Evolutionary conservation across 2,797 vertebrate genomes (phyloP), one percentile per base, ranked within the genome.

Genomic region (Aratinga solstitialis): DNA sequence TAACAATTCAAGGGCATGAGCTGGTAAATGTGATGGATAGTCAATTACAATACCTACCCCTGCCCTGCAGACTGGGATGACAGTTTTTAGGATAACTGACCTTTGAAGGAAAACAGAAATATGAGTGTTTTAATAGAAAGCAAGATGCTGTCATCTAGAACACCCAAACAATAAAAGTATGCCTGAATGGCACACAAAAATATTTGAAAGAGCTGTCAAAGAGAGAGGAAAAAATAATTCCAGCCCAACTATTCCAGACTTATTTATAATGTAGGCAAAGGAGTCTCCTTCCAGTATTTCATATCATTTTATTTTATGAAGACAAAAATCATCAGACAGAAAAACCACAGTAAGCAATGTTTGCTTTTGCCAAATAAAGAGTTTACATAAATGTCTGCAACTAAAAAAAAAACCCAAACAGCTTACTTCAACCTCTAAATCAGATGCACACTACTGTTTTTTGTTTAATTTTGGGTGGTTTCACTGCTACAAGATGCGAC

Each of bases 401-500:
- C 67, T 91, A 48, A 4, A 8, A 54, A 77, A 34, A 48, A 43
- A 38, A 0, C 8, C 5, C 6, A 62, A 81, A 13, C 62, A 87
- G 32, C 79, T 96, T 95, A 90, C 86, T 97, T 96, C 74, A 92
- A 10, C 61, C 74, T 95, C 94, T 95, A 85, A 95, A 95, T 96
- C 93, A 93, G 78, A 94, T 94, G 68, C 61, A 94, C 90, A 94
- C 93, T 95, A 84, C 94, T 90, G 56, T 0, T 65, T 95, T 96
- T 95, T 96, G 61, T 91, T 92, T 94, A 23, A 73, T 84, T 94
- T 97, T 94, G 95, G 85, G 95, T 96, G 81, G 83, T 96, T 97
- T 95, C 90, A 89, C 85, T 97, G 77, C 93, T 96, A 89, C 96
- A 95, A 94, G 97, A 97, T 96, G 96, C 95, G 97, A 94, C 95